These are phyloP conservation scores for Hedychridium roseum DNA, from an alignment of 2,888 invertebrate species.

Conservation along the genomic window DNA sequence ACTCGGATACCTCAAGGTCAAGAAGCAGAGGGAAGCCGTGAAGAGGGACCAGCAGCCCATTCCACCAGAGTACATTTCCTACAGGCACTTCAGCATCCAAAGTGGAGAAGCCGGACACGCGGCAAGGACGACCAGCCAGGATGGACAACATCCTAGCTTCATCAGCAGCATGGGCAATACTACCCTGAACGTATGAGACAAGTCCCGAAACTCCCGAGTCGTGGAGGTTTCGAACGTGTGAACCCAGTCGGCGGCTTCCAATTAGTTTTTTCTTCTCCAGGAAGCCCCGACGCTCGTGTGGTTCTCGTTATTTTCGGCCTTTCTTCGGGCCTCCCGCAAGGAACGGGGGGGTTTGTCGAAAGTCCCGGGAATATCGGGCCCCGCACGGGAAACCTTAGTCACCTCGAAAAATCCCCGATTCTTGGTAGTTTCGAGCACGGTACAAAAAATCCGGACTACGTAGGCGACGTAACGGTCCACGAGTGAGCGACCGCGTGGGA, in stretches of 20 bases:
- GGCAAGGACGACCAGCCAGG: constrained; percentile 44
- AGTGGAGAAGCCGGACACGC: constrained; percentile 68
- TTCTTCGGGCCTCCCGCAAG: no score
- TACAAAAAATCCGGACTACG: no score
- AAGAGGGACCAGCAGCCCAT: constrained; percentile 76
- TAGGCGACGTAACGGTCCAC: no score
- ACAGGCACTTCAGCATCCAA: constrained; percentile 76
- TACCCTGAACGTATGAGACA: constrained; percentile 49
- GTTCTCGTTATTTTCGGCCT: no score
- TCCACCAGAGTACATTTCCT: constrained; percentile 84
- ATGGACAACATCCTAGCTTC: constrained; percentile 50
- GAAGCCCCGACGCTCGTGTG: no score
- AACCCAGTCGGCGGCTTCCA: no score
- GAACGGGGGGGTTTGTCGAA: no score
- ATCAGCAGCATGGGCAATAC: constrained; percentile 49
- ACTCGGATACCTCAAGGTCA: constrained; percentile 83
- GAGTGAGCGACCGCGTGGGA: no score
- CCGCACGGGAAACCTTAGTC: no score
- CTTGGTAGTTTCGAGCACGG: constrained; percentile 38
- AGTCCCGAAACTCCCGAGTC: constrained; percentile 44
- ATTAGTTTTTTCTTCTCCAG: no score
- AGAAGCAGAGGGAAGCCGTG: constrained; percentile 80
- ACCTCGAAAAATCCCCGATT: constrained; percentile 28
- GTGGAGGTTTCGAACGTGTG: constrained; percentile 45
- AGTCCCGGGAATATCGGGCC: no score